Evolutionary conservation across 2,797 vertebrate species (phyloP), one percentile per base, ranked within the genome.

Genomic region (Chelidonichthys spinosus): DNA sequence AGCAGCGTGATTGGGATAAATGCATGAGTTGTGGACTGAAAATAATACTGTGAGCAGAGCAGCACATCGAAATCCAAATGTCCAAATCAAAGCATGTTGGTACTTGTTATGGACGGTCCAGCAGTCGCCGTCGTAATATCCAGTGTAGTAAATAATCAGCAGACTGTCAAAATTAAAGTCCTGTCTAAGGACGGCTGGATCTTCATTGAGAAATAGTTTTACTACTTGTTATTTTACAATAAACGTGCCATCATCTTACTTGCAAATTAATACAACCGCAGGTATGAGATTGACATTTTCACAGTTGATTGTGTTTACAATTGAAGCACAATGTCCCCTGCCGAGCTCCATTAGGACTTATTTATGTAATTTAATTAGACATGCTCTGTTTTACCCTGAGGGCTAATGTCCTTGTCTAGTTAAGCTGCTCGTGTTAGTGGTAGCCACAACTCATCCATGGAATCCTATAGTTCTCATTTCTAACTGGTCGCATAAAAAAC

Each of bases 401-500:
- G 82, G 65, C 80, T 83, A 61, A 84, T 79, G 85, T 82, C 77
- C 77, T 74, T 7, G 59, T 80, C 71, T 25, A 76, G 94, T 92
- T 94, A 85, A 93, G 76, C 87, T 93, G 93, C 87, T 93, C 93
- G 93, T 89, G 74, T 76, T 74, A 72, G 64, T 35, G 0, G 42
- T 35, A 49, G 80, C 71, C 68, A 63, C 73, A 92, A 90, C 91
- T 93, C 82, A 47, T 87, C 84, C 92, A 89, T 85, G 72, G 50
- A 58, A 10, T 76, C 63, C 55, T 33, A 14, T 60, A 59, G 65
- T 39, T 70, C 43, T n/a, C 9, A 18, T 33, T 8, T 69, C 55
- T 32, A 18, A 72, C 25, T 25, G 11, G 35, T 25, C 17, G 52
- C 14, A 11, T 59, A n/a, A 11, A 47, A 47, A 13, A 18, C 43